phyloP scores from a whole-genome alignment of 2,888 invertebrate genomes.

The Habrosyne pyritoides region DNA sequence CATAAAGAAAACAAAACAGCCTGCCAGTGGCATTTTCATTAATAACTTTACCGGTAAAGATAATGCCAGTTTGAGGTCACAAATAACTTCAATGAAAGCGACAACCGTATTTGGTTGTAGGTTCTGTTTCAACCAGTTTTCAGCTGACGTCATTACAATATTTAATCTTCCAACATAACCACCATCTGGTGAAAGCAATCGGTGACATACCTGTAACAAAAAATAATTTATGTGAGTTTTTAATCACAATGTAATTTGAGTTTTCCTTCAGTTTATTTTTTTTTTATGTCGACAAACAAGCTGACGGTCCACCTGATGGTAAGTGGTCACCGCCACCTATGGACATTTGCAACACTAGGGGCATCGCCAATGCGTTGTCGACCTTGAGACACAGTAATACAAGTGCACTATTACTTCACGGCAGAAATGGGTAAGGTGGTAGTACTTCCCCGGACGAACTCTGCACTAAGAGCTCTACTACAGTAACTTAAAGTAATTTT shows the following conservation, averaged over 20 bases:
- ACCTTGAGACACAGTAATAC: too few relatives aligned
- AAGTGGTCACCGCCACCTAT: too few relatives aligned
- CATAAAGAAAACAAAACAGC: too few relatives aligned
- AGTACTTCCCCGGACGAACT: too few relatives aligned
- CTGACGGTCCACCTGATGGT: too few relatives aligned
- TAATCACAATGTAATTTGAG: too few relatives aligned
- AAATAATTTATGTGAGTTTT: background rate
- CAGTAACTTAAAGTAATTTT: too few relatives aligned
- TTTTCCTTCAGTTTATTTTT: background rate
- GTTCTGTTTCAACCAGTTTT: background rate
- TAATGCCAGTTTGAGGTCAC: background rate
- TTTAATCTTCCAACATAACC: background rate
- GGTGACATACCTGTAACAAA: background rate
- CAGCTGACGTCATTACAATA: background rate
- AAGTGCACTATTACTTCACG: too few relatives aligned
- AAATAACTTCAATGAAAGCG: background rate
- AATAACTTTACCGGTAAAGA: background rate
- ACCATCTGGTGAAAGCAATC: background rate
- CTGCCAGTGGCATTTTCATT: background rate
- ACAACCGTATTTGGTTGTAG: background rate
- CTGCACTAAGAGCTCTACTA: too few relatives aligned
- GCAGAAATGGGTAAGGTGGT: too few relatives aligned
- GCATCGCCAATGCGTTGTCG: too few relatives aligned
- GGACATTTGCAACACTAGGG: too few relatives aligned
- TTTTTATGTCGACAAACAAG: background rate